These are phyloP conservation scores for Tenthredo livida DNA, from an alignment of 2,888 invertebrate species.

Conservation along the genomic window DNA sequence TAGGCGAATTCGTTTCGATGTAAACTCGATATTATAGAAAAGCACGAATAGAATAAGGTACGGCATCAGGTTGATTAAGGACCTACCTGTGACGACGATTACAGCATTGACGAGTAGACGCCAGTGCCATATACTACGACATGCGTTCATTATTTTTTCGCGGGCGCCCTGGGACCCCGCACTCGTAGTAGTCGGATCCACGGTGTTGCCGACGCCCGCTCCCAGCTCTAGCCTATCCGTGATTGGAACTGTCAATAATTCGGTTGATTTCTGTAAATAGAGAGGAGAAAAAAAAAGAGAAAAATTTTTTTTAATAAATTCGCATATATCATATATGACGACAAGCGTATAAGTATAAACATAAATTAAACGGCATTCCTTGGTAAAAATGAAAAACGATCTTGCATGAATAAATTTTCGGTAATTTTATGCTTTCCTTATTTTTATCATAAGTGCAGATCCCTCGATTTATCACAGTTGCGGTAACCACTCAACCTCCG, in stretches of 20 bases:
- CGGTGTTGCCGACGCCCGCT: constrained; percentile 52
- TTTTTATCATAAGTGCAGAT: neutral
- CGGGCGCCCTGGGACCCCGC: constrained; percentile 61
- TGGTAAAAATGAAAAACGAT: neutral
- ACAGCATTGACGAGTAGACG: constrained; percentile 64
- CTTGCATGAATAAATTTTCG: neutral
- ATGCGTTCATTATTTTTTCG: constrained; percentile 69
- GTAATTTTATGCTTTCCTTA: neutral
- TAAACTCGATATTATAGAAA: too few relatives aligned
- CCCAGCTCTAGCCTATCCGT: constrained; percentile 58
- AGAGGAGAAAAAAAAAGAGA: neutral
- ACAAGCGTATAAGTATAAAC: neutral
- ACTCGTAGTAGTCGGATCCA: constrained; percentile 55
- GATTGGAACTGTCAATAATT: constrained; percentile 62
- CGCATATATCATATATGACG: neutral
- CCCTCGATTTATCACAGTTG: neutral
- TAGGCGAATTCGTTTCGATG: too few relatives aligned
- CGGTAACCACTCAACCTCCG: neutral
- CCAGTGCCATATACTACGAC: constrained; percentile 66
- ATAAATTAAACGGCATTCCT: neutral
- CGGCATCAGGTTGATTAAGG: neutral
- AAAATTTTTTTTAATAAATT: neutral
- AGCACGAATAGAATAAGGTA: too few relatives aligned
- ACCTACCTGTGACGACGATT: constrained; percentile 64
- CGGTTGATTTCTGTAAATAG: constrained; percentile 62